These are phyloP conservation scores for Lithobius niger DNA, from an alignment of 1,140 invertebrate genomes.

Conservation along the genomic window DNA sequence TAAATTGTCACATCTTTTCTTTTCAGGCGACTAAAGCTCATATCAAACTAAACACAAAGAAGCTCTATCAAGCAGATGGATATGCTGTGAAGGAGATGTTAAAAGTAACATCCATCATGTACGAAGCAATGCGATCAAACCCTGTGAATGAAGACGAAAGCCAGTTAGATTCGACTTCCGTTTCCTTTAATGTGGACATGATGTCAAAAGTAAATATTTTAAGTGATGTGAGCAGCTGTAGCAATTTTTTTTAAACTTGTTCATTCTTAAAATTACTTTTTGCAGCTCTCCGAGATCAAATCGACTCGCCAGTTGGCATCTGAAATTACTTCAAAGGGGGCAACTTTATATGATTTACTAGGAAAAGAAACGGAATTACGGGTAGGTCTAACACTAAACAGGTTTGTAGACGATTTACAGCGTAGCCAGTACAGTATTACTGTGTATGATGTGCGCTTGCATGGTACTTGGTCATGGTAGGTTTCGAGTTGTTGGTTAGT, in stretches of 20 bases:
- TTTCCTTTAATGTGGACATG: neutral
- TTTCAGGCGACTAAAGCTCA: constrained; percentile 71
- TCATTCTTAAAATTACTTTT: constrained; percentile 3
- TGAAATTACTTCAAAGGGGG: constrained; percentile 79
- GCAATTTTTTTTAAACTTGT: neutral
- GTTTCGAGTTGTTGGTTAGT: too few relatives aligned
- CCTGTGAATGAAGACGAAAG: constrained; percentile 19
- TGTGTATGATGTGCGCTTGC: too few relatives aligned
- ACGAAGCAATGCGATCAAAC: constrained; percentile 50
- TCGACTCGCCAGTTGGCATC: constrained; percentile 70
- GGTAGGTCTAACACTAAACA: constrained; percentile 39
- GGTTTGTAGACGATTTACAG: too few relatives aligned
- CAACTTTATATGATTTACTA: constrained; percentile 76
- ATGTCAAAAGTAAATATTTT: neutral
- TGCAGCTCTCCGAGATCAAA: constrained; percentile 61
- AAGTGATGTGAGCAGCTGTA: too few relatives aligned
- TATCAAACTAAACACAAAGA: constrained; percentile 86
- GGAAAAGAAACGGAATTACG: constrained; percentile 75
- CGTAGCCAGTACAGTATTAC: too few relatives aligned
- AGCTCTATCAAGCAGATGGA: constrained; percentile 87
- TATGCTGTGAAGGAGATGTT: constrained; percentile 89
- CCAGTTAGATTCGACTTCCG: neutral
- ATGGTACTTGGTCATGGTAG: too few relatives aligned
- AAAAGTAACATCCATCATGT: constrained; percentile 72
- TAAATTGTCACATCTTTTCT: too few relatives aligned